Conservation (phyloP, 2,113 vertebrate genomes). For the Clarias magur region DNA sequence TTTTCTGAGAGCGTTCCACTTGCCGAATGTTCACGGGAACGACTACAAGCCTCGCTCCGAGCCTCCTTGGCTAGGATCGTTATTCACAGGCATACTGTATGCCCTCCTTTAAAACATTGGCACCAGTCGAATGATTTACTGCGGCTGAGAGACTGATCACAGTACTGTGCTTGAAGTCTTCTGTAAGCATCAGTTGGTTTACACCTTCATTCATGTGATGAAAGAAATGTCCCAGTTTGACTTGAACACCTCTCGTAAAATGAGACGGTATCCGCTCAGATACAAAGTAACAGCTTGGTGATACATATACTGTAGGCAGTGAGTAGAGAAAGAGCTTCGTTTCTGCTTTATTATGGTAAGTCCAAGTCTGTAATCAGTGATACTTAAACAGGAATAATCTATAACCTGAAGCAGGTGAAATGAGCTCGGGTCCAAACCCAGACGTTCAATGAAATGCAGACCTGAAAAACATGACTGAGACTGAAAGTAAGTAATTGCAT, state of each 20-base stretch:
- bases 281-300: not conserved
- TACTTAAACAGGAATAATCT: not conserved
- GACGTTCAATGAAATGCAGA: not conserved
- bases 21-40: no score
- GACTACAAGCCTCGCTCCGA: no score
- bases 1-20: no score
- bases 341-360: not conserved
- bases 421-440: not conserved
- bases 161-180: no score
- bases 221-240: no score
- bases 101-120: no score
- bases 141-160: no score
- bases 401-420: not conserved
- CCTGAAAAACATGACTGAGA: not conserved
- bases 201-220: no score
- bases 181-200: no score
- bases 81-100: no score
- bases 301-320: not conserved
- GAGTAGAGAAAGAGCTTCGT: not conserved
- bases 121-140: no score
- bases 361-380: not conserved
- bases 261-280: not conserved
- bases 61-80: no score
- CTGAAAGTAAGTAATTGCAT: not conserved
- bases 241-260: not conserved